These are phyloP conservation scores for Plebejus melissa DNA, from an alignment of 2,888 invertebrate genomes.

Conservation along the genomic window DNA sequence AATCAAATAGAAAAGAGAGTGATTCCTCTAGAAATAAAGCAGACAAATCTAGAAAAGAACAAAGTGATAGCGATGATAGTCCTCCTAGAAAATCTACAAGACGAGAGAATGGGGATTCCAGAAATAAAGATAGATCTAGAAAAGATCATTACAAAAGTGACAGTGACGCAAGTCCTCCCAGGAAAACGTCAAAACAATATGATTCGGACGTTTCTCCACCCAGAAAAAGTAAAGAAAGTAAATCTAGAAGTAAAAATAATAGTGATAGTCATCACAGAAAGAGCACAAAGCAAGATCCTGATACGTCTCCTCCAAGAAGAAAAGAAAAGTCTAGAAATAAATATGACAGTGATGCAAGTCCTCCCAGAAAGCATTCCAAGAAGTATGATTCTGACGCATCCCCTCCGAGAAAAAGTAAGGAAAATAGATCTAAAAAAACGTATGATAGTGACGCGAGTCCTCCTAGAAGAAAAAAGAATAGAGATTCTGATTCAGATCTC, in stretches of 20 bases:
- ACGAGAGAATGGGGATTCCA: slow-evolving; percentile 21
- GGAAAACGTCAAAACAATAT: slow-evolving; percentile 19
- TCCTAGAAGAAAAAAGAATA: slow-evolving; percentile 15
- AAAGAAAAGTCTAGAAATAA: slow-evolving; percentile 20
- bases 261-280: slow-evolving; percentile 27
- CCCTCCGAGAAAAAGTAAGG: slow-evolving; percentile 42
- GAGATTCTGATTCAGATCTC: slow-evolving; percentile 40
- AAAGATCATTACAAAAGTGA: slow-evolving; percentile 26
- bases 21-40: slow-evolving; percentile 19
- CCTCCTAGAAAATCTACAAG: slow-evolving; percentile 49
- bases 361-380: slow-evolving; percentile 7
- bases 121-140: slow-evolving; percentile 30
- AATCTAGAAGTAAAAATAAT: slow-evolving; percentile 23
- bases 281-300: slow-evolving; percentile 41
- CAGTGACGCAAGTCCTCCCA: slow-evolving; percentile 23
- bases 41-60: slow-evolving; percentile 22
- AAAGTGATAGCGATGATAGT: slow-evolving; percentile 60
- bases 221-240: not conserved
- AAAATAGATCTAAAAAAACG: slow-evolving; percentile 3
- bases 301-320: slow-evolving; percentile 45
- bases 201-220: slow-evolving; percentile 28
- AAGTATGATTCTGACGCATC: slow-evolving; percentile 31
- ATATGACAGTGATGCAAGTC: not conserved
- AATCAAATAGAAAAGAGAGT: slow-evolving; percentile 32
- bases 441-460: slow-evolving; percentile 5